Conservation (phyloP, 2,797 vertebrate genomes). For the Myotis planiceps region DNA sequence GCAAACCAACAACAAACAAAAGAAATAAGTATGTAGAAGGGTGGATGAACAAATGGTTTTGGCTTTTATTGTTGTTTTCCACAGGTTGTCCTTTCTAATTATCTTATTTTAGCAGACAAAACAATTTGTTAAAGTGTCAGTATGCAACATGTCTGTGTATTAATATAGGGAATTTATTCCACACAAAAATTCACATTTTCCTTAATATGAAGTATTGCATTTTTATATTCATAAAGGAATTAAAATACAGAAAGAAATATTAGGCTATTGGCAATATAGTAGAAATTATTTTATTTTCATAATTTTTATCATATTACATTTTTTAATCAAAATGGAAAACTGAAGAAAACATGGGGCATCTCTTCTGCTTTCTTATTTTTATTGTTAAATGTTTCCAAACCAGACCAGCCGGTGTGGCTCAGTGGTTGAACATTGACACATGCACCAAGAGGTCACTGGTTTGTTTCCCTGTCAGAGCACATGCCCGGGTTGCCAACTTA, state of each 20-base stretch:
- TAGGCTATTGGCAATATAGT: background rate
- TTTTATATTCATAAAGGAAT: background rate
- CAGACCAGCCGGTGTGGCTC: too few relatives aligned
- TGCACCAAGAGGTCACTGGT: too few relatives aligned
- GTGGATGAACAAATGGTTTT: background rate
- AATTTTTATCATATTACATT: background rate
- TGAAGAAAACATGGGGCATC: background rate
- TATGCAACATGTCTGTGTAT: background rate
- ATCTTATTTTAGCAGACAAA: constrained; percentile 43
- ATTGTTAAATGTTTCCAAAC: constrained; percentile 8
- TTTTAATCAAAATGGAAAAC: constrained; percentile 17
- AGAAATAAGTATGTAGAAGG: background rate
- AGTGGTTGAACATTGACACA: too few relatives aligned
- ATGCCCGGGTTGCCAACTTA: too few relatives aligned
- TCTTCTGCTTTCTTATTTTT: background rate
- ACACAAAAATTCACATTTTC: background rate
- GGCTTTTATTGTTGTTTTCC: constrained; percentile 1
- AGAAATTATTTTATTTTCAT: background rate
- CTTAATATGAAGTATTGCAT: background rate
- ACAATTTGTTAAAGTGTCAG: background rate
- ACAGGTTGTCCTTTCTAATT: background rate
- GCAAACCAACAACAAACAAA: background rate
- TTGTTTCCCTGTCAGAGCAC: too few relatives aligned
- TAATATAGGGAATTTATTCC: background rate
- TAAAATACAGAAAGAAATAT: background rate